phyloP scores from a whole-genome alignment of 2,888 invertebrate genomes.

The Microctonus aethiopoides region DNA sequence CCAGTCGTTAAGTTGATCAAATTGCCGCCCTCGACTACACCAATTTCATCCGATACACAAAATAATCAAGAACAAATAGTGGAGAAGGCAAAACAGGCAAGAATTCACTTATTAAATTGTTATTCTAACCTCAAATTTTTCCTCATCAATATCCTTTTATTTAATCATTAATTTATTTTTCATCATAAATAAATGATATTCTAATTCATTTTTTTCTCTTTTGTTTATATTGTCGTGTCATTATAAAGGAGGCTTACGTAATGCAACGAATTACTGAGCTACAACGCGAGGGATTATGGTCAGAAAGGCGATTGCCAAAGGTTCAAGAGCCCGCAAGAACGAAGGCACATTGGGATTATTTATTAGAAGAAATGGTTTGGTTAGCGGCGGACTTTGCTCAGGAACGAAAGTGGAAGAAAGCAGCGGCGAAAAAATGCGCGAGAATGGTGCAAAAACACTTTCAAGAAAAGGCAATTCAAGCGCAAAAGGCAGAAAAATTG shows the following conservation, averaged over 20 bases:
- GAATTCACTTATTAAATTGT: conserved; percentile 21
- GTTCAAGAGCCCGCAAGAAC: conserved; percentile 88
- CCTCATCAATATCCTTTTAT: too few relatives aligned
- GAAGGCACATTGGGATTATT: conserved; percentile 98
- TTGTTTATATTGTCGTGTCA: background rate
- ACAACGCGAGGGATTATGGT: conserved; percentile 95
- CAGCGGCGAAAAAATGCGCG: conserved; percentile 92
- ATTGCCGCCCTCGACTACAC: conserved; percentile 50
- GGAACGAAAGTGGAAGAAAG: conserved; percentile 98
- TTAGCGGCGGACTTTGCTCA: conserved; percentile 96
- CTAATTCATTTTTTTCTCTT: conserved; percentile 1
- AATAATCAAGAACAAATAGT: conserved; percentile 81
- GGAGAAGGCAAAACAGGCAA: conserved; percentile 84
- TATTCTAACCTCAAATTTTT: too few relatives aligned
- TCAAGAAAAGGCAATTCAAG: conserved; percentile 89
- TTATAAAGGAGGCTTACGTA: conserved; percentile 86
- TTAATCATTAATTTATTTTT: too few relatives aligned
- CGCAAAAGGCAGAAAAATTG: conserved; percentile 91
- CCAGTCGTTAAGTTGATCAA: conserved; percentile 63
- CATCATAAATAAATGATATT: too few relatives aligned
- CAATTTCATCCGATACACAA: conserved; percentile 54
- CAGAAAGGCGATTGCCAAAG: conserved; percentile 90
- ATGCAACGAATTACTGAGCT: conserved; percentile 92
- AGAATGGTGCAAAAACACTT: conserved; percentile 92
- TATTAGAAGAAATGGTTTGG: conserved; percentile 99